These are phyloP conservation scores for Eledona agricola DNA, from an alignment of 2,888 invertebrate genomes.

Conservation along the genomic window DNA sequence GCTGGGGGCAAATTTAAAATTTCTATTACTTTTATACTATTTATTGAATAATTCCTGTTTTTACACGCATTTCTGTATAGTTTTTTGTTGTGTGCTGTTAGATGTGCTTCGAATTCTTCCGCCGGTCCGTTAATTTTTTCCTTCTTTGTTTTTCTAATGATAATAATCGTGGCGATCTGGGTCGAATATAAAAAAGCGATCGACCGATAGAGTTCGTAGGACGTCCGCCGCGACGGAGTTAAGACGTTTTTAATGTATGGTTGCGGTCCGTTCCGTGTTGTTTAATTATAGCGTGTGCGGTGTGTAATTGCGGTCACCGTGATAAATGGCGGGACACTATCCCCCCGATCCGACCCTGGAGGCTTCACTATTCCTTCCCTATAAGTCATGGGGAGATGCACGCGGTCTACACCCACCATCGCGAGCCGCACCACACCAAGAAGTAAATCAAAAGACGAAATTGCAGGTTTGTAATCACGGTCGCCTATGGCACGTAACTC, in stretches of 20 bases:
- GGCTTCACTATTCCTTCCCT: constrained; percentile 47
- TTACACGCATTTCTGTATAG: too few species aligned
- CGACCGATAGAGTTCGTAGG: constrained; percentile 5
- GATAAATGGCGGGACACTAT: constrained; percentile 47
- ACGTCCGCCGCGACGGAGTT: constrained; percentile 9
- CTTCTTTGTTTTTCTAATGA: too few species aligned
- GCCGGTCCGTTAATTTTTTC: too few species aligned
- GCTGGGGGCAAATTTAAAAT: too few species aligned
- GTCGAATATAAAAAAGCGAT: too few species aligned
- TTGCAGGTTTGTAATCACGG: constrained; percentile 60
- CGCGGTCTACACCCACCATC: constrained; percentile 53
- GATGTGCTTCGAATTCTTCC: too few species aligned
- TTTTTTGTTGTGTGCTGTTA: too few species aligned
- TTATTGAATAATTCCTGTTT: too few species aligned
- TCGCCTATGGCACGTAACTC: constrained; percentile 60
- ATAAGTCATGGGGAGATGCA: constrained; percentile 46
- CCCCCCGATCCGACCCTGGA: constrained; percentile 51
- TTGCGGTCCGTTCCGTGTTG: constrained; percentile 28
- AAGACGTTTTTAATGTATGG: constrained; percentile 29
- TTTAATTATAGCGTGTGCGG: constrained; percentile 37
- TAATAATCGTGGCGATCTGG: too few species aligned
- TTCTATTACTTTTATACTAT: too few species aligned
- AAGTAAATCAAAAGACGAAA: constrained; percentile 61
- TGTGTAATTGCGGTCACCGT: constrained; percentile 36
- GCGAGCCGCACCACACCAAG: constrained; percentile 48